phyloP scores from a whole-genome alignment of 1,140 invertebrate genomes.

The Aradophagus sp. region DNA sequence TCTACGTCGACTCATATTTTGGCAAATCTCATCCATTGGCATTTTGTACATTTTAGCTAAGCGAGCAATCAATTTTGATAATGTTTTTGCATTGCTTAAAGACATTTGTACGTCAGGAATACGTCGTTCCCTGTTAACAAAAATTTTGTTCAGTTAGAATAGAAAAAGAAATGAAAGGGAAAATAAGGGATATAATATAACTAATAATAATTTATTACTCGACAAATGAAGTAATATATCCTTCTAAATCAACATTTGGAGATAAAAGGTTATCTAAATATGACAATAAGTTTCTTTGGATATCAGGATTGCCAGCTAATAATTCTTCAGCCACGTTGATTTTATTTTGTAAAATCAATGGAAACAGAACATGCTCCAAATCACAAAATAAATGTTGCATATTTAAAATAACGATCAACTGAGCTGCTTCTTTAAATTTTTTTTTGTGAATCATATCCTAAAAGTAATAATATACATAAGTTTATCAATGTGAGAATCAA shows the following conservation, averaged over 20 bases:
- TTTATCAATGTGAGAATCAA: too few relatives aligned
- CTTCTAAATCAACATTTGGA: slow-evolving; percentile 66
- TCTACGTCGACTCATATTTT: slow-evolving; percentile 79
- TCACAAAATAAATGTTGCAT: slow-evolving; percentile 79
- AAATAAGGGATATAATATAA: too few relatives aligned
- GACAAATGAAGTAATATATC: slow-evolving; percentile 68
- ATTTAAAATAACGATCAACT: slow-evolving; percentile 78
- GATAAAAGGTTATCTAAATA: slow-evolving; percentile 79
- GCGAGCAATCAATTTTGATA: slow-evolving; percentile 78
- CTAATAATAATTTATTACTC: too few relatives aligned
- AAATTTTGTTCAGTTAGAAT: too few relatives aligned
- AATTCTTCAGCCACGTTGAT: slow-evolving; percentile 81
- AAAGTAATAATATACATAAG: too few relatives aligned
- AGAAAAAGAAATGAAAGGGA: slow-evolving; percentile 7
- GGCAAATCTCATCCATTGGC: slow-evolving; percentile 76
- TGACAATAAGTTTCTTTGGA: slow-evolving; percentile 77
- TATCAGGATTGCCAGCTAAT: slow-evolving; percentile 76
- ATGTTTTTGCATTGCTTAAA: slow-evolving; percentile 76
- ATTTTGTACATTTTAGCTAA: slow-evolving; percentile 79
- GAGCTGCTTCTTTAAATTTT: slow-evolving; percentile 81
- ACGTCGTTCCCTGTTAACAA: slow-evolving; percentile 68
- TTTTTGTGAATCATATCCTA: slow-evolving; percentile 74
- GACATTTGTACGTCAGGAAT: slow-evolving; percentile 78
- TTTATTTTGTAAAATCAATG: slow-evolving; percentile 84
- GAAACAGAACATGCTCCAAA: slow-evolving; percentile 80